phyloP scores from a whole-genome alignment of 30 jellyfish, hydroid and myxozoan genomes.

The Phacellophora camtschatica region DNA sequence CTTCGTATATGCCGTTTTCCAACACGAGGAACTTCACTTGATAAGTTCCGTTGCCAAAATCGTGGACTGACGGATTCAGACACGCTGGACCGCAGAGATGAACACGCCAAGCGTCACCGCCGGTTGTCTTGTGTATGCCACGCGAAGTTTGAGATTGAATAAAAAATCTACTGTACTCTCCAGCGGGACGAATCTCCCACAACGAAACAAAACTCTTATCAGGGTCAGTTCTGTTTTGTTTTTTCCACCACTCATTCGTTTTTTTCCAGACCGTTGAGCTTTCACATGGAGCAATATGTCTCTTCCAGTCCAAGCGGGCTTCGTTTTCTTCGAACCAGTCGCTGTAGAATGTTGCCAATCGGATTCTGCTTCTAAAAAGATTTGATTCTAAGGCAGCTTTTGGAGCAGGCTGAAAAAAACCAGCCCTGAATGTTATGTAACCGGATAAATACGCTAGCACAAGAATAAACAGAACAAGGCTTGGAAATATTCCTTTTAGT shows the following conservation, averaged over 20 bases:
- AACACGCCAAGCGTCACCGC: conserved; percentile 96
- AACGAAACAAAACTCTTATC: conserved; percentile 54
- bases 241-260: conserved; percentile 87
- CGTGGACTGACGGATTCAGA: conserved; percentile 57
- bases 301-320: conserved; percentile 63
- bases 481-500: conserved; percentile 45
- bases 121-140: conserved; percentile 45
- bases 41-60: conserved; percentile 87
- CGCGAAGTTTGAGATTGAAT: conserved; percentile 81
- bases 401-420: conserved; percentile 24
- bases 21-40: conserved; percentile 80
- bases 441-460: conserved; percentile 58
- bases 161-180: conserved; percentile 81
- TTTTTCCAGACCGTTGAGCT: conserved; percentile 46
- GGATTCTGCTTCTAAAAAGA: background rate
- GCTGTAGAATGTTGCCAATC: background rate
- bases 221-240: conserved; percentile 77
- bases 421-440: conserved; percentile 56
- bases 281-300: conserved; percentile 14
- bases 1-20: conserved; percentile 69
- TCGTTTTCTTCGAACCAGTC: conserved; percentile 66
- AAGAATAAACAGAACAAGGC: conserved; percentile 27
- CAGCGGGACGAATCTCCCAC: conserved; percentile 90
- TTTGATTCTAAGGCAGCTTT: conserved; percentile 17
- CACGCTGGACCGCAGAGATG: conserved; percentile 76